These are phyloP conservation scores for Vimba vimba DNA, from an alignment of 2,113 vertebrate genomes.

Conservation along the genomic window DNA sequence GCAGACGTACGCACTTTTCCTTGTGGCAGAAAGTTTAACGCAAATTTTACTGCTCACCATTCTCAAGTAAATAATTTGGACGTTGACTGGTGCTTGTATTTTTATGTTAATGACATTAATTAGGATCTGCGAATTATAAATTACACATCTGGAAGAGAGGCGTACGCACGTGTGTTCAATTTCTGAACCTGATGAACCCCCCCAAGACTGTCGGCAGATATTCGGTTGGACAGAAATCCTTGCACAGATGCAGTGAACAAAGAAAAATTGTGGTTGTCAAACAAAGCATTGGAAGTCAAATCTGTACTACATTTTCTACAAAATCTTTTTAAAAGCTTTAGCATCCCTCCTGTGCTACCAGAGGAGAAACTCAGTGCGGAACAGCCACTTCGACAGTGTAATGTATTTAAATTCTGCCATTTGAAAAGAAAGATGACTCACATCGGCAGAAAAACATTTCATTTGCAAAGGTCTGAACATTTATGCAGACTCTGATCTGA, in stretches of 20 bases:
- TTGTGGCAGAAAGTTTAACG: too few relatives aligned
- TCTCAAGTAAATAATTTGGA: too few relatives aligned
- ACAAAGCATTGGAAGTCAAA: neutral
- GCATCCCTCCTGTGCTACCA: neutral
- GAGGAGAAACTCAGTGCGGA: neutral
- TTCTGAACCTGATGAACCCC: too few relatives aligned
- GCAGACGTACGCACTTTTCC: too few relatives aligned
- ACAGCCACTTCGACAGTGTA: neutral
- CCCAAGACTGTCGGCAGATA: neutral
- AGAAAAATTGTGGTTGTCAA: neutral
- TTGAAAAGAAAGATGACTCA: neutral
- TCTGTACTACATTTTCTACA: neutral
- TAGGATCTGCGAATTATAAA: too few relatives aligned
- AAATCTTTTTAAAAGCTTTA: neutral
- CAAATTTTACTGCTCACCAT: too few relatives aligned
- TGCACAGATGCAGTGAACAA: neutral
- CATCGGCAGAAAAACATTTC: neutral
- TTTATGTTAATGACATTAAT: too few relatives aligned
- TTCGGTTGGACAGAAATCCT: neutral
- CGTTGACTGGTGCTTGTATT: too few relatives aligned
- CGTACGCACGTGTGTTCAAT: too few relatives aligned
- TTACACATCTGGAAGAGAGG: too few relatives aligned
- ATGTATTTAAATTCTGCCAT: neutral
- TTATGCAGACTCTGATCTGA: neutral
- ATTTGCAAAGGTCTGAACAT: neutral